phyloP scores from a whole-genome alignment of 2,797 vertebrate species.

The Sitta carolinensis region DNA sequence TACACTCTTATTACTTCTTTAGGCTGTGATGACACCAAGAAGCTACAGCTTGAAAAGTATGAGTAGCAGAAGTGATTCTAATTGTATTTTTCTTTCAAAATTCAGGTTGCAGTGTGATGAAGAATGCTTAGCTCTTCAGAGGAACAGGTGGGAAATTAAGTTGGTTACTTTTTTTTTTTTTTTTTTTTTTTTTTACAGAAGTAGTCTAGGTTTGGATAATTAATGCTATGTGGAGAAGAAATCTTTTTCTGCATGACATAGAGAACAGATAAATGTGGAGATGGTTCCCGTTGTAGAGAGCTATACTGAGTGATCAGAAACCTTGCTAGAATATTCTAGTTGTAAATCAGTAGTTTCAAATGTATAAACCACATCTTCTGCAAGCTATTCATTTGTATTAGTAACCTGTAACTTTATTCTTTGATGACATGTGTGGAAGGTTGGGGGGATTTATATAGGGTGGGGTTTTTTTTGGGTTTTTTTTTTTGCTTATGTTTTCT shows the following conservation, averaged over 20 bases:
- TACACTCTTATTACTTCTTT: neutral
- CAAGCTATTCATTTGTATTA: neutral
- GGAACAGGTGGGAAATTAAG: slow-evolving; percentile 83
- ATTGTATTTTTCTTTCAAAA: slow-evolving; percentile 51
- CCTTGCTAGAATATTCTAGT: neutral
- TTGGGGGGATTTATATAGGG: neutral
- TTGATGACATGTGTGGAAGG: neutral
- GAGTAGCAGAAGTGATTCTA: neutral
- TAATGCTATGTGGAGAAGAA: neutral
- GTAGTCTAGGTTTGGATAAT: neutral
- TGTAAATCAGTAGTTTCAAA: neutral
- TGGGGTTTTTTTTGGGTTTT: neutral
- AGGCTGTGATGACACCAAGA: neutral
- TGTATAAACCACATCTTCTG: neutral
- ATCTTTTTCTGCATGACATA: neutral
- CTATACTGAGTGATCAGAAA: neutral
- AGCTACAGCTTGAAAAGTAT: neutral
- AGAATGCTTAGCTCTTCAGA: slow-evolving; percentile 91
- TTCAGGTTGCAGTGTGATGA: slow-evolving; percentile 92
- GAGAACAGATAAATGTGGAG: neutral
- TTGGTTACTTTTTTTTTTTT: neutral
- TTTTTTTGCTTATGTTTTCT: neutral
- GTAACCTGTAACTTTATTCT: neutral
- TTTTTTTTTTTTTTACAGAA: neutral
- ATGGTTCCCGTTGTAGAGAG: neutral